Conservation (phyloP, 2,797 vertebrate species). For the Paedocypris micromegethes region DNA sequence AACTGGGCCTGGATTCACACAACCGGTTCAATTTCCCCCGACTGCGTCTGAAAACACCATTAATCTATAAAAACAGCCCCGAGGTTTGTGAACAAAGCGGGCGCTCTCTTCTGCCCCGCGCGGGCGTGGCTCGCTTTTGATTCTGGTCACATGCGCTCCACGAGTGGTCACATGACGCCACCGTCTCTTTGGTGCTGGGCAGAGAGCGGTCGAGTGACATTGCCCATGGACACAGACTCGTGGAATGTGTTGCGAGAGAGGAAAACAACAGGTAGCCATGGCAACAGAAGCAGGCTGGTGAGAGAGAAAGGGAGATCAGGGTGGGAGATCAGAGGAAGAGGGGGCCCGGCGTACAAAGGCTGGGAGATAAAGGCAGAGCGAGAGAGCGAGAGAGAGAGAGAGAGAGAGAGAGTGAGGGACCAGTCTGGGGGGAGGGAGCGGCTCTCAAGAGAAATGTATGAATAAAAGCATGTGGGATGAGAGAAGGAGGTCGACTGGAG, state of each 20-base stretch:
- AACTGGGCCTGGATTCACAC: too few species aligned
- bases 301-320: constrained; percentile 29
- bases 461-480: constrained; percentile 15
- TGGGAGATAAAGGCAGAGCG: constrained; percentile 8
- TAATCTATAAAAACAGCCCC: too few species aligned
- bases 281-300: constrained; percentile 57
- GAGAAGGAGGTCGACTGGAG: neutral
- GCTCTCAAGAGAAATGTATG: neutral
- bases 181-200: constrained; percentile 16
- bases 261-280: constrained; percentile 66
- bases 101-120: too few species aligned
- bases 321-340: constrained; percentile 10
- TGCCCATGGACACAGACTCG: constrained; percentile 62
- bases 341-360: constrained; percentile 8
- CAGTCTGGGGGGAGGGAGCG: too few species aligned
- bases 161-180: constrained; percentile 20
- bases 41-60: too few species aligned
- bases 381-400: constrained; percentile 12
- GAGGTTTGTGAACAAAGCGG: too few species aligned
- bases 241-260: constrained; percentile 66
- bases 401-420: constrained; percentile 9
- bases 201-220: constrained; percentile 46
- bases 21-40: too few species aligned
- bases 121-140: constrained; percentile 17
- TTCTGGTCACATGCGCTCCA: constrained; percentile 20